Evolutionary conservation across 1,140 invertebrate genomes (phyloP).

Genomic region (Arctopsyche grandis): DNA sequence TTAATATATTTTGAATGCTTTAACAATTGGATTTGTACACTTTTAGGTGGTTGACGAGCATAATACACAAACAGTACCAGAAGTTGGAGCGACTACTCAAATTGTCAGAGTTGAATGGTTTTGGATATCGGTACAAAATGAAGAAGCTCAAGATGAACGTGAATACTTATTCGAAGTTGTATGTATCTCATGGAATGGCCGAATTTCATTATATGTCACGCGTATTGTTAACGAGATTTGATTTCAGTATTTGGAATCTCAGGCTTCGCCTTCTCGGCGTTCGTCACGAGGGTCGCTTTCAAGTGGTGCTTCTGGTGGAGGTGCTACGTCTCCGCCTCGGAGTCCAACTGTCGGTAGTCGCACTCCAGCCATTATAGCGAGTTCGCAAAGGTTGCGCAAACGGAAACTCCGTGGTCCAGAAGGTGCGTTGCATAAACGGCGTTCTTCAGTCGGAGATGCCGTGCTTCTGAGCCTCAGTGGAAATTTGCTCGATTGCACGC

Average conservation of each 20-base stretch:
- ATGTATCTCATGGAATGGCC: slow-evolving; percentile 60
- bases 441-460: slow-evolving; percentile 85
- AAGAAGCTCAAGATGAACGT: slow-evolving; percentile 89
- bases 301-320: slow-evolving; percentile 59
- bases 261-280: slow-evolving; percentile 68
- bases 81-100: slow-evolving; percentile 70
- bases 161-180: slow-evolving; percentile 88
- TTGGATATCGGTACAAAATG: slow-evolving; percentile 96
- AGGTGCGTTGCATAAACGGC: slow-evolving; percentile 74
- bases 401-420: slow-evolving; percentile 76
- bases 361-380: slow-evolving; percentile 28
- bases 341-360: slow-evolving; percentile 45
- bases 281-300: slow-evolving; percentile 69
- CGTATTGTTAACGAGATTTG: slow-evolving; percentile 33
- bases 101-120: slow-evolving; percentile 96
- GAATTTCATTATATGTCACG: not conserved
- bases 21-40: too few species aligned
- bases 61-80: slow-evolving; percentile 73
- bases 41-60: slow-evolving; percentile 83
- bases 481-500: slow-evolving; percentile 87
- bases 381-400: slow-evolving; percentile 70
- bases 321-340: slow-evolving; percentile 47
- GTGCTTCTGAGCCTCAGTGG: slow-evolving; percentile 84
- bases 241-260: slow-evolving; percentile 70
- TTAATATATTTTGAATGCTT: not conserved